Conservation (phyloP, 2,888 invertebrate species). For the Campaea margaritaria region DNA sequence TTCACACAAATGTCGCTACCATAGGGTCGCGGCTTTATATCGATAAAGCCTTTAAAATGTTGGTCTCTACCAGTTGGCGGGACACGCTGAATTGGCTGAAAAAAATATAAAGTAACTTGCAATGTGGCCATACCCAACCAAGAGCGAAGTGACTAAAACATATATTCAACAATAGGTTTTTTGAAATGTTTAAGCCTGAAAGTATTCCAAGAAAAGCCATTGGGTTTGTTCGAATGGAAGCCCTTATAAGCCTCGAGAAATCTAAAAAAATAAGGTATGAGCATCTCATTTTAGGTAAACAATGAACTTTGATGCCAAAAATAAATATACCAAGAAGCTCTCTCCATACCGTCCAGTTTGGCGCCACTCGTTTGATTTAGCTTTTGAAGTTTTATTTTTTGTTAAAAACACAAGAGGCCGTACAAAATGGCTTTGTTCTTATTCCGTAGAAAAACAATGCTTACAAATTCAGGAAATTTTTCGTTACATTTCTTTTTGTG, state of each 20-base stretch:
- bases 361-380: constrained; percentile 32
- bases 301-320: neutral
- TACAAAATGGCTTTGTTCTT: constrained; percentile 29
- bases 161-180: too few species aligned
- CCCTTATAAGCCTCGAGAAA: too few species aligned
- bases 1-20: constrained; percentile 33
- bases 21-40: constrained; percentile 10
- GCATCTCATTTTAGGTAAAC: too few species aligned
- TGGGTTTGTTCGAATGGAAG: too few species aligned
- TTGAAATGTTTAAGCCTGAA: too few species aligned
- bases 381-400: constrained; percentile 37
- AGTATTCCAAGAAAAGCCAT: too few species aligned
- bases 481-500: neutral
- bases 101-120: constrained; percentile 3
- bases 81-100: constrained; percentile 8
- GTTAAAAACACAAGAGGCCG: constrained; percentile 18
- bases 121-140: neutral
- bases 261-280: neutral
- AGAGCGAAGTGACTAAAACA: neutral
- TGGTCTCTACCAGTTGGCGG: neutral
- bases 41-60: constrained; percentile 21
- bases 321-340: neutral
- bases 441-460: constrained; percentile 13
- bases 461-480: constrained; percentile 8
- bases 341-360: neutral